Percentiles rank a stretch among this genome's conserved stretches.
Conservation (phyloP, 2,113 vertebrate genomes). For the Pterocles burchelli region DNA sequence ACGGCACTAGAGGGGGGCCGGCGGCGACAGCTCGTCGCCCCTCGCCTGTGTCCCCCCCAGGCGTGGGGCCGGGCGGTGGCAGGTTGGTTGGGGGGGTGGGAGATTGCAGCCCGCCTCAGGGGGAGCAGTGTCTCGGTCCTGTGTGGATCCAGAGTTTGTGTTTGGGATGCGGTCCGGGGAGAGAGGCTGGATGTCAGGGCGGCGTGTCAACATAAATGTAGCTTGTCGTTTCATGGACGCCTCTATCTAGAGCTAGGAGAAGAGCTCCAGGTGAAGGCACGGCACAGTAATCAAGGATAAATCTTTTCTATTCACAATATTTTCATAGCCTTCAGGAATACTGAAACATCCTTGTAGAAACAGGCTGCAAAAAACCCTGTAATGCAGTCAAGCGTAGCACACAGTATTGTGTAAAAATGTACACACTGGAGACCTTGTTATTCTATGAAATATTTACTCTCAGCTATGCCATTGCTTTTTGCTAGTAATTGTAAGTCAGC, state of each 20-base stretch:
- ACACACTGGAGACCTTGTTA: not conserved
- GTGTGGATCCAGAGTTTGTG: not conserved
- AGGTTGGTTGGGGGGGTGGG: not conserved
- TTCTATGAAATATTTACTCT: not conserved
- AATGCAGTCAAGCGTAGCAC: not conserved
- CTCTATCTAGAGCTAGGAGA: too few species aligned
- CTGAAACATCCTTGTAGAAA: not conserved
- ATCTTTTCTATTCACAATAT: not conserved
- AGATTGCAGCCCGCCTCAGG: not conserved
- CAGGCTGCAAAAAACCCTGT: not conserved
- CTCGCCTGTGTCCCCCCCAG: not conserved
- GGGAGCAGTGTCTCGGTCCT: not conserved
- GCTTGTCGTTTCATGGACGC: not conserved
- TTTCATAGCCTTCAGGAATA: not conserved
- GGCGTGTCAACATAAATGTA: not conserved
- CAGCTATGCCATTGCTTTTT: not conserved
- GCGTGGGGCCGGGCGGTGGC: not conserved
- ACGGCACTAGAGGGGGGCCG: not conserved
- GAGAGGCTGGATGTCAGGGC: too few species aligned
- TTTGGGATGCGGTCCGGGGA: not conserved
- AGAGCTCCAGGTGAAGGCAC: not conserved
- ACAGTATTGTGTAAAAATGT: not conserved
- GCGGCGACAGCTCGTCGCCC: too few species aligned
- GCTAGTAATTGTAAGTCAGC: not conserved
- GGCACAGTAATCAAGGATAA: not conserved